Conservation (phyloP, 2,797 vertebrate genomes). For the Sphenodon punctatus region DNA sequence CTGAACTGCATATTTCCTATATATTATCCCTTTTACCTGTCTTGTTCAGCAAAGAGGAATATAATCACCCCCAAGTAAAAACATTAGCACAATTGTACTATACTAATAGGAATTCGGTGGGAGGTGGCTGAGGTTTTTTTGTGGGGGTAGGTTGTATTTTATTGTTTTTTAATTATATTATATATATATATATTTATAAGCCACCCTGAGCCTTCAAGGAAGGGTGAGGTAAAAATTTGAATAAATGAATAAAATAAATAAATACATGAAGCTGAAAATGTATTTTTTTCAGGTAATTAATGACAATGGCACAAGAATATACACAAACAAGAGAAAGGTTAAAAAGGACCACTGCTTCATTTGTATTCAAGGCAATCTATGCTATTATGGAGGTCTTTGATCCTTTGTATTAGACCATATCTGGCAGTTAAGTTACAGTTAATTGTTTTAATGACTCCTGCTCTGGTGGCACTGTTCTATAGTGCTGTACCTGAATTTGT, state of each 20-base stretch:
- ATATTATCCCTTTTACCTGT: background rate
- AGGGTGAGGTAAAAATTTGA: too few species aligned
- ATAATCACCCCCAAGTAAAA: background rate
- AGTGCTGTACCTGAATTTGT: background rate
- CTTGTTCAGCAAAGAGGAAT: background rate
- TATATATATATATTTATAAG: too few species aligned
- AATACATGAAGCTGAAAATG: background rate
- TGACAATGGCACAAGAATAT: background rate
- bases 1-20: constrained; percentile 9
- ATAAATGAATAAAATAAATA: too few species aligned
- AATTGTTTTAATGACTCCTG: background rate
- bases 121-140: too few species aligned
- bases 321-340: background rate
- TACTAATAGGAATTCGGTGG: too few species aligned
- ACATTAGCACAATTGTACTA: background rate
- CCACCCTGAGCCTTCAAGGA: too few species aligned
- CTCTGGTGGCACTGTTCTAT: background rate
- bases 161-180: too few species aligned
- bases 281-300: background rate
- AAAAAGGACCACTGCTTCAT: background rate
- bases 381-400: background rate
- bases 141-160: too few species aligned
- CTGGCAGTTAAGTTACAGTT: accelerated
- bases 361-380: background rate
- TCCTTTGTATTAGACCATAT: background rate